These are phyloP conservation scores for Chaetoderma sp. DNA, from an alignment of 2,888 invertebrate genomes.

Conservation along the genomic window DNA sequence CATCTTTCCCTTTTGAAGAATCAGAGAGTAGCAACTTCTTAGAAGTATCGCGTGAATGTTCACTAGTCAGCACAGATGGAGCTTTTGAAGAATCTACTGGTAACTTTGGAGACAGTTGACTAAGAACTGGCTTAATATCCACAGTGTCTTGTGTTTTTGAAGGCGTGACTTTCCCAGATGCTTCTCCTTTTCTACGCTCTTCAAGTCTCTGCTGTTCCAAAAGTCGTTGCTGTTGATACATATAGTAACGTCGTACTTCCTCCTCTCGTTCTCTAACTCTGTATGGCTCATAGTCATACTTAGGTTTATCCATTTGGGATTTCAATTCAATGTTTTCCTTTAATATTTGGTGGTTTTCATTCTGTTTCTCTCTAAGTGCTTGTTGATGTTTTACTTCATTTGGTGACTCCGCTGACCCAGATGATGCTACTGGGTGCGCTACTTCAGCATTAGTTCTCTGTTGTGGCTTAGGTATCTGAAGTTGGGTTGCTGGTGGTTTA, in stretches of 20 bases:
- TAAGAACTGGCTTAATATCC: neutral
- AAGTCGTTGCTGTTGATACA: conserved; percentile 75
- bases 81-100: too few species aligned
- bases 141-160: neutral
- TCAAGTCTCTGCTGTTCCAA: conserved; percentile 62
- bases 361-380: conserved; percentile 62
- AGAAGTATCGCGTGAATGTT: neutral
- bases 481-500: conserved; percentile 26
- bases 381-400: conserved; percentile 42
- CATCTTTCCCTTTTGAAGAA: neutral
- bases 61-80: too few species aligned
- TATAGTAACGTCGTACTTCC: conserved; percentile 59
- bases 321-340: conserved; percentile 69
- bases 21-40: neutral
- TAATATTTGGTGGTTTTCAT: conserved; percentile 68
- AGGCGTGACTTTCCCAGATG: neutral
- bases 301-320: conserved; percentile 64
- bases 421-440: conserved; percentile 18
- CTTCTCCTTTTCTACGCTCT: neutral
- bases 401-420: conserved; percentile 5
- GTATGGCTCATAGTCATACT: conserved; percentile 25
- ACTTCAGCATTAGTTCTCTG: conserved; percentile 7
- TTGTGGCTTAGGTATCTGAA: conserved; percentile 19
- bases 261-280: conserved; percentile 46
- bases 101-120: too few species aligned